Evolutionary conservation across 2,888 invertebrate genomes (phyloP), one percentile per base, ranked within the genome.

Genomic region (Tinea pellionella): DNA sequence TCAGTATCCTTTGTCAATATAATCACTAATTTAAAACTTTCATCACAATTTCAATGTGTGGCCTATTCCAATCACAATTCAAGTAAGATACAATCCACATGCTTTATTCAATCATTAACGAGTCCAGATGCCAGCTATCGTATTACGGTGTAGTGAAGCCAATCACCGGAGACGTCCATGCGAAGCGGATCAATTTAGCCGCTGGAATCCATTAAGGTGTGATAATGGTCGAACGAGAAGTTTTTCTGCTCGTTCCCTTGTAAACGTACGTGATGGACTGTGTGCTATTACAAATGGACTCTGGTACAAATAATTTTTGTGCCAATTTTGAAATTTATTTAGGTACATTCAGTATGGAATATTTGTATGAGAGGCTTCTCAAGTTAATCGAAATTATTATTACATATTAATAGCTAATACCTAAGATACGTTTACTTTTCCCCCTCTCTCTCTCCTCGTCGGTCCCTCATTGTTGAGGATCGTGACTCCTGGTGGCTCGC

Each of bases 171-270:
- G 51, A 41, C 47, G 15, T 24, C 47, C 47, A 42, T 57, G 53
- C 57, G 61, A 37, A 43, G 61, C 59, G 47, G 68, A 68, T 70
- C 66, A 68, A 67, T 72, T 67, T 63, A 65, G 65, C 64, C 57
- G 61, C 65, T 62, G 61, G 64, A 65, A 65, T 69, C 67, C 65
- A 70, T 68, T 68, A 68, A 64, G 63, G 67, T 67, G 63, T 62
- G 64, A 69, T 70, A 67, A 69, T 68, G 65, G 63, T 43, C 37
- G 61, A 24, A 47, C 47, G 62, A 61, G 61, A 59, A 62, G 64
- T 69, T 68, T 69, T 71, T 66, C 64, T 67, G 62, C 61, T 57
- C 32, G 15, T 13, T 19, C 37, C 8, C 41, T 59, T 18, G 59
- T 59, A 57, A 47, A 55, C 12, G 37, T 41, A 59, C 59, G 59